A percentile compares a stretch with the other conserved stretches of the same genome.
Conservation (phyloP, 1,140 invertebrate genomes). For the Bactericera cockerelli region DNA sequence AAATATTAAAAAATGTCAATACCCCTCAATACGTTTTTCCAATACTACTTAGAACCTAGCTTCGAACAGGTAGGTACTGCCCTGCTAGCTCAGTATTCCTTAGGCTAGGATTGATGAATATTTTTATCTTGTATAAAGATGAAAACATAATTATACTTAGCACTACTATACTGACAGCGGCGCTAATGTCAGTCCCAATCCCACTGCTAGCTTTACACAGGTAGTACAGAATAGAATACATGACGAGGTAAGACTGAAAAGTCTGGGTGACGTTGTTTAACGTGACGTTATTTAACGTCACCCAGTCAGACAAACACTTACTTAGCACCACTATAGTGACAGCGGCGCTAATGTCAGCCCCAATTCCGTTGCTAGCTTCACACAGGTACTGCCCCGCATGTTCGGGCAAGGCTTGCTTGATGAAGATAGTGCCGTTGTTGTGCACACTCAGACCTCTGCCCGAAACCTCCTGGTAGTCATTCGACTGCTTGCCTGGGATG, state of each 20-base stretch:
- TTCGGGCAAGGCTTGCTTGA: conserved; percentile 35
- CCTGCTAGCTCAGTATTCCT: no score
- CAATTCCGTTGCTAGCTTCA: conserved; percentile 46
- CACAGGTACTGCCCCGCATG: conserved; percentile 41
- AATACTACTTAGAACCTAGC: no score
- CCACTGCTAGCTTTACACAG: conserved; percentile 45
- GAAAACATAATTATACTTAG: no score
- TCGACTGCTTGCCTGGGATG: conserved; percentile 1
- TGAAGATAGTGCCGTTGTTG: conserved; percentile 32
- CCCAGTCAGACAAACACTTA: conserved; percentile 41
- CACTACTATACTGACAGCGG: conserved; percentile 45
- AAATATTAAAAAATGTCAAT: no score
- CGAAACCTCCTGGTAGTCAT: conserved; percentile 9
- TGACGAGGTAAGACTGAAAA: no score
- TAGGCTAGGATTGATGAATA: no score
- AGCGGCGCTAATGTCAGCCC: conserved; percentile 46
- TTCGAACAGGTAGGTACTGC: no score
- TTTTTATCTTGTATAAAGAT: no score
- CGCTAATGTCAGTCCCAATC: conserved; percentile 46
- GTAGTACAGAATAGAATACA: no score
- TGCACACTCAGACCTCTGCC: conserved; percentile 16
- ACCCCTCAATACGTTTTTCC: no score
- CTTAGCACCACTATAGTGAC: conserved; percentile 46
- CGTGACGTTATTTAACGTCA: no score
- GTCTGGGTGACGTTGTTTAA: no score